Conservation (phyloP, 2,888 invertebrate genomes). For the Chaitophorus viminalis region DNA sequence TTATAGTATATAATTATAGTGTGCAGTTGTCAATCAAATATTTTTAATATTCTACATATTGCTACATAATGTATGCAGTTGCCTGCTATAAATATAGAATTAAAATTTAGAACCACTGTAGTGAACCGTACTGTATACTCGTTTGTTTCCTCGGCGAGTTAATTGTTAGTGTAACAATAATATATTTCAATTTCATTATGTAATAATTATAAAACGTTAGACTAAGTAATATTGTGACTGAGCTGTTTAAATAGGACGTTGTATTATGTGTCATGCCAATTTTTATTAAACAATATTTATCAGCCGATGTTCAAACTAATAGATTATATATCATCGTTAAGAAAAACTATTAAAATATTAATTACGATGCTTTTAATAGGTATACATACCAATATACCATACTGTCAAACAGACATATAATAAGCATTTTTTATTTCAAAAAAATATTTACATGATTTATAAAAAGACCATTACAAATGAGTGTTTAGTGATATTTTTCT, state of each 20-base stretch:
- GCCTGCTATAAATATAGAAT: too few species aligned
- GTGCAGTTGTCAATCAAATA: not conserved
- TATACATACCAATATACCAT: too few species aligned
- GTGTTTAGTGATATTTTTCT: too few species aligned
- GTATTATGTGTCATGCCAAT: not conserved
- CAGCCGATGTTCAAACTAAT: not conserved
- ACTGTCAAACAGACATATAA: too few species aligned
- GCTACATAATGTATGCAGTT: too few species aligned
- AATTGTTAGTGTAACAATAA: not conserved
- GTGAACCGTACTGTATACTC: not conserved
- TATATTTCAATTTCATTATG: slow-evolving; percentile 1
- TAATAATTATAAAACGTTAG: not conserved
- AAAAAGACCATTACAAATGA: too few species aligned
- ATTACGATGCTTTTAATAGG: too few species aligned
- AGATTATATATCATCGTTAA: too few species aligned
- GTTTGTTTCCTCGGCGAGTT: not conserved
- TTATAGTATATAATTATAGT: too few species aligned
- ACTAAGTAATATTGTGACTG: not conserved
- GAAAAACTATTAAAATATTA: too few species aligned
- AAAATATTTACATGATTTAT: too few species aligned
- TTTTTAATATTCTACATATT: not conserved
- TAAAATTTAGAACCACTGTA: not conserved
- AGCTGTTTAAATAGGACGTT: not conserved
- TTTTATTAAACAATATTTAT: not conserved
- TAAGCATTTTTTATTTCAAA: too few species aligned